Conservation (phyloP, 1,140 invertebrate genomes). For the Vollenhovia emeryi region DNA sequence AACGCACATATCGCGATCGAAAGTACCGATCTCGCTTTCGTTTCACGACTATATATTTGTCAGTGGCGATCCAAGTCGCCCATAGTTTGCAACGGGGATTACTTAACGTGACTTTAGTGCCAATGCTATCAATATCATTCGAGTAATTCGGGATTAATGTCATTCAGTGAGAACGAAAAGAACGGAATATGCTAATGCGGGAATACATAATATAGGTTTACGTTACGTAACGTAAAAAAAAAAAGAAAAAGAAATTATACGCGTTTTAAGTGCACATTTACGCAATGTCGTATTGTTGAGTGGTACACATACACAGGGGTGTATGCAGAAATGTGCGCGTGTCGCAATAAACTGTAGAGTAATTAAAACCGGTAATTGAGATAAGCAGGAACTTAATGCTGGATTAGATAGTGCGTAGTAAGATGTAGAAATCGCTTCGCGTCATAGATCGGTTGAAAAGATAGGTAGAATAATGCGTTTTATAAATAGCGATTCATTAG, state of each 20-base stretch:
- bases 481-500: conserved; percentile 18
- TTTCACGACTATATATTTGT: conserved; percentile 23
- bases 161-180: neutral
- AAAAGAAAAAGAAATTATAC: neutral
- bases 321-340: neutral
- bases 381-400: conserved; percentile 48
- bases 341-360: conserved; percentile 16
- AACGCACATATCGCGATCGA: conserved; percentile 16
- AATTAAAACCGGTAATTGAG: conserved; percentile 41
- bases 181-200: neutral
- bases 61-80: neutral
- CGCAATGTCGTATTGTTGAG: neutral
- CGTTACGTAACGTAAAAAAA: neutral
- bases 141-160: neutral
- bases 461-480: conserved; percentile 42
- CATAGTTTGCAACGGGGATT: neutral
- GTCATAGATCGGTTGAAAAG: conserved; percentile 26
- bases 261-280: neutral
- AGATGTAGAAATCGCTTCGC: conserved; percentile 53
- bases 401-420: conserved; percentile 30
- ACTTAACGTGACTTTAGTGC: neutral
- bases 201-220: neutral
- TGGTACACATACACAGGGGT: neutral
- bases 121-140: neutral
- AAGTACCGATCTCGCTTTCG: conserved; percentile 42